Percentiles rank a stretch among this genome's conserved stretches.
Evolutionary conservation across 2,113 vertebrate genomes (phyloP).

Genomic region (Falcunculus frontatus): DNA sequence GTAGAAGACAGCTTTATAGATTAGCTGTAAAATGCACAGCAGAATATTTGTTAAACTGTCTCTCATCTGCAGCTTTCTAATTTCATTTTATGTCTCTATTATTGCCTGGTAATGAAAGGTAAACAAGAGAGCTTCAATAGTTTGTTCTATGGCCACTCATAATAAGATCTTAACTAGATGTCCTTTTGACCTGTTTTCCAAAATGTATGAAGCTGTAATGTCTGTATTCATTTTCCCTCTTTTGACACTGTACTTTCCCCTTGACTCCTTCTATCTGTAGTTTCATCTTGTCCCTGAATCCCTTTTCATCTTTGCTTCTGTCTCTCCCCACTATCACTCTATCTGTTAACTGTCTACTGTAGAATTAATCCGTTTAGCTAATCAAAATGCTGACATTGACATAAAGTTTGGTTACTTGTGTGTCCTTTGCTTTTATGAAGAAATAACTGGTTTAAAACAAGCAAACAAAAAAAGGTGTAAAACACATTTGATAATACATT

Average conservation of each 20-base stretch:
- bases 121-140: constrained; percentile 13
- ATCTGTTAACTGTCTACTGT: not conserved
- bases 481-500: not conserved
- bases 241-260: not conserved
- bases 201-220: not conserved
- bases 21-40: not conserved
- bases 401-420: not conserved
- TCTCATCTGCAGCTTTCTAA: not conserved
- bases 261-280: not conserved
- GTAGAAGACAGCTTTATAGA: constrained; percentile 13
- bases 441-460: constrained; percentile 3
- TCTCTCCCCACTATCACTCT: not conserved
- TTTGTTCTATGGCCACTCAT: not conserved
- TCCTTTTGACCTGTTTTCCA: not conserved
- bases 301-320: constrained; percentile 8
- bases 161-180: not conserved
- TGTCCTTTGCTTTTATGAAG: not conserved
- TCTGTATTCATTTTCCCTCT: not conserved
- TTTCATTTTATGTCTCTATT: constrained; percentile 12
- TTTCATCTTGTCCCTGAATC: constrained; percentile 2
- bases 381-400: constrained; percentile 24
- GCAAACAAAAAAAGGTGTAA: not conserved
- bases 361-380: constrained; percentile 24
- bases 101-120: constrained; percentile 32
- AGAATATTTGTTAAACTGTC: constrained; percentile 34